Evolutionary conservation across 92 coral and sea anemone genomes (phyloP).

Genomic region (Nematostella vectensis): DNA sequence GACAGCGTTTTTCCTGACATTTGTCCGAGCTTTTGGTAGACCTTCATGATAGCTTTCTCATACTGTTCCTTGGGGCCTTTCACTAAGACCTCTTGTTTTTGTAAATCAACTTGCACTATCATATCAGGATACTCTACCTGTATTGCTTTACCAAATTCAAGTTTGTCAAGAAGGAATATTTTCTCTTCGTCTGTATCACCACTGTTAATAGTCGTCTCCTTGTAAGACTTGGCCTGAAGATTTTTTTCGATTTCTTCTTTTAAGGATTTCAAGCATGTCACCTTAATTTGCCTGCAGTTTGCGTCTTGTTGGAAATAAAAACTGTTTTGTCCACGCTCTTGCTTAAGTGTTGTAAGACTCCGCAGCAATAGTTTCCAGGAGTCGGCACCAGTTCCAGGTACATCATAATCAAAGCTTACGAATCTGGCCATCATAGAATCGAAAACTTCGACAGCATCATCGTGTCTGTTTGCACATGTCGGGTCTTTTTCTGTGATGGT

Average conservation of each 20-base stretch:
- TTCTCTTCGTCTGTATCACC: constrained; percentile 43
- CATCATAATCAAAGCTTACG: too few relatives aligned
- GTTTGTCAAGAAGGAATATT: constrained; percentile 45
- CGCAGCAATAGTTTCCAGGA: too few relatives aligned
- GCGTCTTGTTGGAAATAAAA: too few relatives aligned
- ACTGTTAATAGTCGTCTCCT: too few relatives aligned
- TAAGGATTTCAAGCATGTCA: too few relatives aligned
- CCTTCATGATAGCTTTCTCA: constrained; percentile 37
- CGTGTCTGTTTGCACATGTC: not conserved
- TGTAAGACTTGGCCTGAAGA: too few relatives aligned
- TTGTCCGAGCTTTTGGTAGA: constrained; percentile 23
- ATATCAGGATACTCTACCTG: constrained; percentile 33
- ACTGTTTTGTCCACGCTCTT: too few relatives aligned
- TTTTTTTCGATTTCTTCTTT: too few relatives aligned
- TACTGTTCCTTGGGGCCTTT: constrained; percentile 66
- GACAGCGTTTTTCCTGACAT: constrained; percentile 34
- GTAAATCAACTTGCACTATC: constrained; percentile 36
- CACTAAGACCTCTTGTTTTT: constrained; percentile 36
- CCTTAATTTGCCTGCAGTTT: too few relatives aligned
- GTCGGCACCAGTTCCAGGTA: too few relatives aligned
- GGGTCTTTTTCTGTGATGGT: not conserved
- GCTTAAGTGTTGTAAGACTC: too few relatives aligned
- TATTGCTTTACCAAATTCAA: constrained; percentile 42
- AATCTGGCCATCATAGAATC: too few relatives aligned
- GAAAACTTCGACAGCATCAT: constrained; percentile 7